phyloP scores from a whole-genome alignment of 2,797 vertebrate genomes.

The Telmatherina bonti region DNA sequence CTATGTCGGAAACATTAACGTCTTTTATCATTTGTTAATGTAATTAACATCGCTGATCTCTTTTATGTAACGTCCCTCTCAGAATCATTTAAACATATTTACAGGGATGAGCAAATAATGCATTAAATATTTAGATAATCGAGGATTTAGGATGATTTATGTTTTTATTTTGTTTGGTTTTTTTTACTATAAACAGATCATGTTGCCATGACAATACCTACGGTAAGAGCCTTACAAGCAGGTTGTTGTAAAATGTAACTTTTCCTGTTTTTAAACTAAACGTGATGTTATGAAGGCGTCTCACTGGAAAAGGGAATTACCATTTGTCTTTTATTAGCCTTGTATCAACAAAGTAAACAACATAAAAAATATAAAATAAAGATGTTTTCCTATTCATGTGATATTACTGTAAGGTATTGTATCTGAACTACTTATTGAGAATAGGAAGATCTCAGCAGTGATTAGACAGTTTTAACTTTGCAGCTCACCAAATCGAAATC shows the following conservation, averaged over 20 bases:
- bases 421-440: neutral
- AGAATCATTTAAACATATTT: neutral
- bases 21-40: neutral
- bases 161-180: too few relatives aligned
- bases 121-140: too few relatives aligned
- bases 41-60: neutral
- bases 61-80: neutral
- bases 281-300: neutral
- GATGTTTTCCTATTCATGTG: too few relatives aligned
- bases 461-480: slow-evolving; percentile 37
- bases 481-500: slow-evolving; percentile 33
- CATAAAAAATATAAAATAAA: neutral
- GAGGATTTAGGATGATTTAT: too few relatives aligned
- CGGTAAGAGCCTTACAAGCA: too few relatives aligned
- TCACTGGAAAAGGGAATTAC: neutral
- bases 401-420: too few relatives aligned
- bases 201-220: too few relatives aligned
- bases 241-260: too few relatives aligned
- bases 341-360: neutral
- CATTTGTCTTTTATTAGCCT: neutral
- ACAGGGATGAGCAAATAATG: neutral
- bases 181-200: too few relatives aligned
- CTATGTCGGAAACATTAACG: neutral
- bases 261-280: too few relatives aligned
- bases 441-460: neutral